Evolutionary conservation across 2,797 vertebrate species (phyloP), one percentile per base, ranked within the genome.

Genomic region (Cetoscarus ocellatus): DNA sequence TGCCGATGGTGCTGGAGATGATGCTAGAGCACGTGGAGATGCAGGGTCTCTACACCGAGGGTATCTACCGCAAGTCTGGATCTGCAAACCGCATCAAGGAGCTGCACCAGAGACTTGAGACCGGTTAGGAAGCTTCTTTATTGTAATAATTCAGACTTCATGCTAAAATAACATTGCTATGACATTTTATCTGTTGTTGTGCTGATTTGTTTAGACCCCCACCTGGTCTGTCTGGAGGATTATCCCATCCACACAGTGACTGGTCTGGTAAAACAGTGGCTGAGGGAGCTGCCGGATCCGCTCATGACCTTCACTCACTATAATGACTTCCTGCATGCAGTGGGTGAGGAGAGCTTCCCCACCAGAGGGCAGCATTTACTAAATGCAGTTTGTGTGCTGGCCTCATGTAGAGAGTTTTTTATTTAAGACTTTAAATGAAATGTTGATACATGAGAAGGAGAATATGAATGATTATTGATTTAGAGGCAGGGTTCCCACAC

Each of bases 31-130:
- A 98, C 0, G 97, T 99, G 83, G 98, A 99, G 93, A 98, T 99
- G 95, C 94, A 97, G 0, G 98, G 98, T 62, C 95, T 99, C 40
- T 99, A 99, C 91, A 98, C 97, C 0, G 98, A 99, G 81, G 98
- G 98, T 77, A 98, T 99, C 84, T 99, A 99, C 84, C 96, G 98
- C 85, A 99, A 99, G 76, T 99, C 98, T 0, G 98, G 98, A 0
- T 96, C 98, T 0, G 97, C 98, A 69, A 98, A 99, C 80, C 96
- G 97, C 8, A 98, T 98, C 48, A 96, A 97, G 82, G 97, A 98
- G 85, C 94, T 99, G 42, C 96, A 97, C 67, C 96, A 97, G 87
- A 88, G 94, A 0, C 83, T 99, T 58, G 97, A 99, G 80, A 90
- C 94, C 27, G 97, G 97, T 97, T 27, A 75, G 90, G 55, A 19